These are phyloP conservation scores for Caiman crocodilus DNA, from an alignment of 2,797 vertebrate species.

Conservation along the genomic window DNA sequence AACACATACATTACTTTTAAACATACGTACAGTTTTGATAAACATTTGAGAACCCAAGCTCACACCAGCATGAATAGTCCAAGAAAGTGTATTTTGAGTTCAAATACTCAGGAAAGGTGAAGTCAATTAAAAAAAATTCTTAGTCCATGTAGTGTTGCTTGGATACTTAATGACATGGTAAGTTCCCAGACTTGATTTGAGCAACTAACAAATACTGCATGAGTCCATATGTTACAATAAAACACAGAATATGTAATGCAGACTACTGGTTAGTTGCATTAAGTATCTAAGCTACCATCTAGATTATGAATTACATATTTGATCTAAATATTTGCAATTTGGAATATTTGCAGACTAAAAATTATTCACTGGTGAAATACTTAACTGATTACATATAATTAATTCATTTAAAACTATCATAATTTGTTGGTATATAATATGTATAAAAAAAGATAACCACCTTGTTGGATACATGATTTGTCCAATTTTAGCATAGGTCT, in stretches of 20 bases:
- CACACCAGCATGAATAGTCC: neutral
- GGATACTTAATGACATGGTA: neutral
- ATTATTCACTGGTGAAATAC: conserved; percentile 54
- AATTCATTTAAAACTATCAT: conserved; percentile 40
- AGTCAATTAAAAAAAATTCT: neutral
- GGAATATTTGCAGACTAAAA: conserved; percentile 45
- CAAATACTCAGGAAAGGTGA: neutral
- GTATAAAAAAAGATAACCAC: conserved; percentile 16
- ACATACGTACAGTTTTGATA: neutral
- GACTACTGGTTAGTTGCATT: neutral
- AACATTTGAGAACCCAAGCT: neutral
- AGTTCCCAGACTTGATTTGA: accelerated
- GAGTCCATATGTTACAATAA: neutral
- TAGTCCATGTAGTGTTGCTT: neutral
- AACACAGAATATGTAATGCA: neutral
- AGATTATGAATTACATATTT: neutral
- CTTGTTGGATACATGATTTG: no score
- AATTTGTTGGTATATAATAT: conserved; percentile 38
- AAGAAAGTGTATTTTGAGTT: neutral
- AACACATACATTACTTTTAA: neutral
- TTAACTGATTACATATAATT: conserved; percentile 14
- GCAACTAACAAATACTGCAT: neutral
- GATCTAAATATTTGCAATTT: conserved; percentile 19
- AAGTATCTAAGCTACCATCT: conserved; percentile 4
- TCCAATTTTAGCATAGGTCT: neutral